Evolutionary conservation across 2,797 vertebrate genomes (phyloP).

Genomic region (Cirrhinus mrigala): DNA sequence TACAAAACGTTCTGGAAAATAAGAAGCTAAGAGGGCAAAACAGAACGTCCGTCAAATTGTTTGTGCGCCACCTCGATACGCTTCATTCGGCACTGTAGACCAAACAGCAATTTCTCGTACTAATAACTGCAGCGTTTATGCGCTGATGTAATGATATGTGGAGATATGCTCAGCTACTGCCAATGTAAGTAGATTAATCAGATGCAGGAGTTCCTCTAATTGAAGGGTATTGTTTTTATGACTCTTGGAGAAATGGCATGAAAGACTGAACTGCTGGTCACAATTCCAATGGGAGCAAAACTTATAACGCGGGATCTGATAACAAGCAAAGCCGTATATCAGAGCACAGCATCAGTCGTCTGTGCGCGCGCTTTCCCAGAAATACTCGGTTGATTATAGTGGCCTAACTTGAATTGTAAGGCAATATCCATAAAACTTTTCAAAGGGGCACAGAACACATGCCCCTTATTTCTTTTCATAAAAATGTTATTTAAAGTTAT

Average conservation of each 20-base stretch:
- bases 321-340: background rate
- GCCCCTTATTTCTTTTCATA: background rate
- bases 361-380: constrained; percentile 46
- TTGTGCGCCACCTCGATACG: constrained; percentile 67
- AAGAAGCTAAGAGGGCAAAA: constrained; percentile 71
- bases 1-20: constrained; percentile 73
- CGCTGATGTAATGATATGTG: constrained; percentile 68
- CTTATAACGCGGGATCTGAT: constrained; percentile 40
- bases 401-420: background rate
- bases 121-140: constrained; percentile 70
- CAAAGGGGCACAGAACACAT: background rate
- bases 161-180: constrained; percentile 64
- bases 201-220: constrained; percentile 65
- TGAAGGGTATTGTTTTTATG: constrained; percentile 61
- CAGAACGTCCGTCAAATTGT: constrained; percentile 60
- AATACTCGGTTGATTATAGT: constrained; percentile 5
- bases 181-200: constrained; percentile 77
- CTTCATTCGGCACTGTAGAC: constrained; percentile 69
- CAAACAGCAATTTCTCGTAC: constrained; percentile 69
- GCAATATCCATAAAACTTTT: constrained; percentile 14
- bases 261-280: constrained; percentile 63
- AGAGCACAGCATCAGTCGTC: constrained; percentile 35
- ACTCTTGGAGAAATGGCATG: constrained; percentile 65
- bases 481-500: background rate
- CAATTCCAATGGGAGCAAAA: constrained; percentile 35